Conservation (phyloP, 1,140 invertebrate species). For the Sitobion miscanthi region DNA sequence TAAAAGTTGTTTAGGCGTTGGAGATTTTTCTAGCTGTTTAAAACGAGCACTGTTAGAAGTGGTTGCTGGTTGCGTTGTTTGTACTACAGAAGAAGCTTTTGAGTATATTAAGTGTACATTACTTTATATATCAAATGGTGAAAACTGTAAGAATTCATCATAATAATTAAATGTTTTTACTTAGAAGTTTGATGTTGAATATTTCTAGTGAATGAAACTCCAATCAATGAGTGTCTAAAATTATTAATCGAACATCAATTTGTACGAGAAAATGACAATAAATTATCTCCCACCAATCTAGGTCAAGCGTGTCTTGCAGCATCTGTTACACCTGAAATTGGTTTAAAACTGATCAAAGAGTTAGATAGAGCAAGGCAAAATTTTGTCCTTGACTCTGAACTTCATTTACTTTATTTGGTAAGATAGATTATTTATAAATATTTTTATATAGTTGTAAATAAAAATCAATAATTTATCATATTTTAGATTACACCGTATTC, state of each 20-base stretch:
- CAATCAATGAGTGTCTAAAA: constrained; percentile 67
- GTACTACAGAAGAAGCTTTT: constrained; percentile 74
- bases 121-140: constrained; percentile 62
- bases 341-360: constrained; percentile 85
- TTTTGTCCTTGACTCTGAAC: constrained; percentile 91
- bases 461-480: constrained; percentile 50
- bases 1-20: constrained; percentile 77
- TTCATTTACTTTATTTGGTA: constrained; percentile 94
- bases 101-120: constrained; percentile 85
- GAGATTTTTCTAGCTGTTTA: constrained; percentile 61
- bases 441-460: neutral
- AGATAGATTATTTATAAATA: neutral
- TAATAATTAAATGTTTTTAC: constrained; percentile 59
- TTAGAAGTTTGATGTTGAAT: neutral
- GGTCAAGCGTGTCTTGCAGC: constrained; percentile 92
- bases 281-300: constrained; percentile 78
- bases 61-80: constrained; percentile 85
- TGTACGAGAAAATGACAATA: constrained; percentile 62
- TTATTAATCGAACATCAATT: constrained; percentile 70
- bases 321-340: constrained; percentile 90
- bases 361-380: constrained; percentile 87
- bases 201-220: constrained; percentile 59
- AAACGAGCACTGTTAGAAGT: constrained; percentile 78
- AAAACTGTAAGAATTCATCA: constrained; percentile 25
- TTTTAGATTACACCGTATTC: constrained; percentile 78